A percentile compares a stretch with the other conserved stretches of the same genome.
Conservation (phyloP, 2,113 vertebrate genomes). For the Pycnonotus jocosus region DNA sequence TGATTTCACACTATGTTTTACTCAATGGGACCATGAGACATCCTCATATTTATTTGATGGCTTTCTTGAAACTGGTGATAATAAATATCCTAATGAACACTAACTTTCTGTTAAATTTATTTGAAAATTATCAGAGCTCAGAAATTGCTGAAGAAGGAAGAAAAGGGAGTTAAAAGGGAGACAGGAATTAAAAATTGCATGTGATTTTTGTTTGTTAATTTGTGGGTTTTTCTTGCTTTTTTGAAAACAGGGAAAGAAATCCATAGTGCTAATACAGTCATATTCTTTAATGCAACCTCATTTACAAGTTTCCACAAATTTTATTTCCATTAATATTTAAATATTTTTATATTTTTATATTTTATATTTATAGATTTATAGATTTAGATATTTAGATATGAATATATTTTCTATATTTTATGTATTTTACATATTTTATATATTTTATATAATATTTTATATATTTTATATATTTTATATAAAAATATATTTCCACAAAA, state of each 20-base stretch:
- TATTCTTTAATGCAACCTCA: neutral
- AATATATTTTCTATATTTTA: too few relatives aligned
- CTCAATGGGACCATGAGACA: neutral
- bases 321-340: neutral
- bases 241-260: neutral
- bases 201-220: neutral
- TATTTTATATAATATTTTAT: too few relatives aligned
- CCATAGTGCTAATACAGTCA: fast-evolving
- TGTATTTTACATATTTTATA: too few relatives aligned
- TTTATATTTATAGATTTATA: too few relatives aligned
- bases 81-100: neutral
- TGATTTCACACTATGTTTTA: neutral
- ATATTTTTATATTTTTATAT: neutral
- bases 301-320: neutral
- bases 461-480: neutral
- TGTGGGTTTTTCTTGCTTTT: neutral
- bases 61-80: neutral
- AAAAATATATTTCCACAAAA: neutral
- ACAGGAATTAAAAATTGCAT: neutral
- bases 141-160: neutral
- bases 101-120: neutral
- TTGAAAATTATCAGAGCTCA: neutral
- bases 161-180: neutral
- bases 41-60: neutral
- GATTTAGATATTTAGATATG: neutral